Base-by-base conservation (phyloP, 2,888 invertebrate genomes). In the Hydroisotoma schaefferi region DNA sequence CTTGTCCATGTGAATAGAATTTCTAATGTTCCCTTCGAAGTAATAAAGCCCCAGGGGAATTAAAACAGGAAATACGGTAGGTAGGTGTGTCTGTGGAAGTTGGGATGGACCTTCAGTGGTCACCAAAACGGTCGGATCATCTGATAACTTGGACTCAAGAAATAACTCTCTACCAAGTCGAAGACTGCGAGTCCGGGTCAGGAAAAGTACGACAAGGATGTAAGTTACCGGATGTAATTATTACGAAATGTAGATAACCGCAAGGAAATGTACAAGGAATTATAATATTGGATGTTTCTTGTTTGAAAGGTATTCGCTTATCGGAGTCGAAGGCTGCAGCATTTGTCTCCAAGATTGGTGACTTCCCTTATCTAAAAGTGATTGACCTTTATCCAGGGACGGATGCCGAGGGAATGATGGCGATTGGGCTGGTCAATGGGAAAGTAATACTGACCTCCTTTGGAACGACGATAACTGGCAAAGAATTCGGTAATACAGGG, bases 81-180 rank as follows among this genome's bases (percentile, higher is more conserved):
- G n/a, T n/a, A n/a, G n/a, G n/a, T n/a, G n/a, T n/a, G n/a, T n/a
- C n/a, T n/a, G 18, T 51, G 83, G n/a, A 10, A 8, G 20, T 15
- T 20, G n/a, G 86, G 77, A 80, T 88, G 68, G 92, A 94, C 74
- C 84, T 93, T 33, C 84, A 87, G 74, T 94, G 94, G 94, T 90
- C 92, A 28, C 92, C 92, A 1, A 83, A 85, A 57, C 81, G 83
- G 69, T 78, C 80, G 2, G 85, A 93, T 74, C 89, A 88, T 75
- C 94, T 94, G 75, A 85, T 94, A 68, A 87, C 91, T 52, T 93
- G 92, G 88, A 90, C 92, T 43, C 87, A 91, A 56, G 92, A 94
- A 75, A 87, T 95, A 75, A 87, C 84, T 77, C 80, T 94, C 53
- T 94, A 93, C 76, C 75, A 78, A 63, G 73, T 76, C 6, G 89